Conservation (phyloP, 2,888 invertebrate species). For the Heliconius sara region DNA sequence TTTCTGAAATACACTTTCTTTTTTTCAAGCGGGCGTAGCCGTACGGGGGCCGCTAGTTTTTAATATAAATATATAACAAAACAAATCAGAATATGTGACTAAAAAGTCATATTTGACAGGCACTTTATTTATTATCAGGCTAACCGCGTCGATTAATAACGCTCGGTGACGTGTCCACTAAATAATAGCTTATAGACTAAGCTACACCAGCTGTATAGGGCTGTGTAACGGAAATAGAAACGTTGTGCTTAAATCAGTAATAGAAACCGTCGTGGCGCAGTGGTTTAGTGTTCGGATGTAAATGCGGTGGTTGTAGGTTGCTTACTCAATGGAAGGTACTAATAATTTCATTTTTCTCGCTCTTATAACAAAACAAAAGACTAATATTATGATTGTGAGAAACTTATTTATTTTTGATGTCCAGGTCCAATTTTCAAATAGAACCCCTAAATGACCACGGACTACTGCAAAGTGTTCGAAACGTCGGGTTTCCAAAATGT, state of each 20-base stretch:
- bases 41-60: background rate
- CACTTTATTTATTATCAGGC: slow-evolving; percentile 46
- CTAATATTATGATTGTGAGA: too few relatives aligned
- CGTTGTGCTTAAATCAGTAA: slow-evolving; percentile 7
- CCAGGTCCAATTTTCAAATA: too few relatives aligned
- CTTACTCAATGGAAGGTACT: too few relatives aligned
- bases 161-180: slow-evolving; percentile 45
- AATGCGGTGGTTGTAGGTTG: too few relatives aligned
- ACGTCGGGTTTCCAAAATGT: too few relatives aligned
- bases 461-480: too few relatives aligned
- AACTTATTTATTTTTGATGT: too few relatives aligned
- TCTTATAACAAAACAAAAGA: too few relatives aligned
- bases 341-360: too few relatives aligned
- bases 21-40: too few relatives aligned
- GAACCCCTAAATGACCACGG: too few relatives aligned
- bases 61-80: background rate
- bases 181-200: slow-evolving; percentile 47
- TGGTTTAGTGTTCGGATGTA: background rate
- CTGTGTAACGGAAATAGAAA: slow-evolving; percentile 12
- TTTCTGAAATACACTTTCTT: too few relatives aligned
- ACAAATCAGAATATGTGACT: slow-evolving; percentile 40
- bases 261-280: background rate
- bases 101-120: slow-evolving; percentile 45
- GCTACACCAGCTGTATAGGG: slow-evolving; percentile 3
- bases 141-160: slow-evolving; percentile 49